Evolutionary conservation across 2,113 vertebrate genomes (phyloP).

Genomic region (Casuarius casuarius): DNA sequence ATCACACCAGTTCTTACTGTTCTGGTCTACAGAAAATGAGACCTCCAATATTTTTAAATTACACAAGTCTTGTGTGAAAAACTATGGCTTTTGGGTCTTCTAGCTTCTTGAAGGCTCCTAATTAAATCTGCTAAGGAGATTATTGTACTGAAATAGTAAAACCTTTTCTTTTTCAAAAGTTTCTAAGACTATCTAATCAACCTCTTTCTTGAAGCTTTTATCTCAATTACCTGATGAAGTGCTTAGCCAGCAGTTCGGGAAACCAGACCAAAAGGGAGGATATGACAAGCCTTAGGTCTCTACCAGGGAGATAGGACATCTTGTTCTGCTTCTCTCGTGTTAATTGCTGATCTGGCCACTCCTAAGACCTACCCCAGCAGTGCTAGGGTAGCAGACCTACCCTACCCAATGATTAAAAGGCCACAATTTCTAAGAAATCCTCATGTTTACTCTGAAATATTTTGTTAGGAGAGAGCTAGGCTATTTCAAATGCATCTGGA

Average conservation of each 20-base stretch:
- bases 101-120: background rate
- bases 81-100: background rate
- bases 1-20: background rate
- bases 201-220: background rate
- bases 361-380: background rate
- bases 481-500: background rate
- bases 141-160: background rate
- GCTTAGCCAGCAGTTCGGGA: background rate
- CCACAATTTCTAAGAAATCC: background rate
- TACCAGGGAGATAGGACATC: background rate
- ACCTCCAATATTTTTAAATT: background rate
- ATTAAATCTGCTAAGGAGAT: background rate
- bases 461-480: background rate
- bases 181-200: background rate
- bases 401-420: too few species aligned
- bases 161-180: background rate
- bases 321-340: background rate
- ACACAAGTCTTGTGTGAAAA: background rate
- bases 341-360: background rate
- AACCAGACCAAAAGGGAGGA: background rate
- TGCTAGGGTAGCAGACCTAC: too few species aligned
- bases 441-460: background rate
- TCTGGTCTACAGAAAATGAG: background rate
- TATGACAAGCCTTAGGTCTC: background rate
- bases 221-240: background rate